phyloP scores from a whole-genome alignment of 1,140 invertebrate species.

The Hyles euphorbiae region DNA sequence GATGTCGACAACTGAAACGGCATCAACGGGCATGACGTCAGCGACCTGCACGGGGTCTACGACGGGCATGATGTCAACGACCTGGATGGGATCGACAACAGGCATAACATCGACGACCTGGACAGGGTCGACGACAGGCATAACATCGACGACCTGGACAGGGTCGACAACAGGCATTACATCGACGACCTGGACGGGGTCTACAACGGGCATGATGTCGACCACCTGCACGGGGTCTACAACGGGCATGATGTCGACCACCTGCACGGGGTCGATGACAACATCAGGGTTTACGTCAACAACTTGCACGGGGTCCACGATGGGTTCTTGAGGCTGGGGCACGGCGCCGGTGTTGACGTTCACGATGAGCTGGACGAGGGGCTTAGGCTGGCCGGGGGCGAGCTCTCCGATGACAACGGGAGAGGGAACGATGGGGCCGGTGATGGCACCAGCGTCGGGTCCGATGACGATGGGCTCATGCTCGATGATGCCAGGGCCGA shows the following conservation, averaged over 20 bases:
- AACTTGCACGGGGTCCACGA: constrained; percentile 9
- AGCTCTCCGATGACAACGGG: constrained; percentile 1
- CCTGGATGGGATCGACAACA: constrained; percentile 13
- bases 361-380: constrained; percentile 8
- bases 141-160: no score
- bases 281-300: background rate
- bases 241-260: background rate
- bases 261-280: constrained; percentile 7
- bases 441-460: constrained; percentile 3
- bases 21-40: background rate
- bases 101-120: constrained; percentile 8
- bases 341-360: background rate
- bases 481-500: constrained; percentile 44
- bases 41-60: constrained; percentile 15
- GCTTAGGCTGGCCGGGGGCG: background rate
- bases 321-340: background rate
- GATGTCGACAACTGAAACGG: no score
- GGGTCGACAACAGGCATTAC: no score
- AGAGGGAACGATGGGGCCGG: constrained; percentile 9
- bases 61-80: constrained; percentile 31
- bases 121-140: constrained; percentile 7
- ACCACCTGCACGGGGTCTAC: constrained; percentile 8
- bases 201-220: background rate
- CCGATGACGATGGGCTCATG: constrained; percentile 23
- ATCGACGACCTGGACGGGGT: constrained; percentile 4